These are phyloP conservation scores for Synergus umbraculus DNA, from an alignment of 2,888 invertebrate species.

Conservation along the genomic window DNA sequence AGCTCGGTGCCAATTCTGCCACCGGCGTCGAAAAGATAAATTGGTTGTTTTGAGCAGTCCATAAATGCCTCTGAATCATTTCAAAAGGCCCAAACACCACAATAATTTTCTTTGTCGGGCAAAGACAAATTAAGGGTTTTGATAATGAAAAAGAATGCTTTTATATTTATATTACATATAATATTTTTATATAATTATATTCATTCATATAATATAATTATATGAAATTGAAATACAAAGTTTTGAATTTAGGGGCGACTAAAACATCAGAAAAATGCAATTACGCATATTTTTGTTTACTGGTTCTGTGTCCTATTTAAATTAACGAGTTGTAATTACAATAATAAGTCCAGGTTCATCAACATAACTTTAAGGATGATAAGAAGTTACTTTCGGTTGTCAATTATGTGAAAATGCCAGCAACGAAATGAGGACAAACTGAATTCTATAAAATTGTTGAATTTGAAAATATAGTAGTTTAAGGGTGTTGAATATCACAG, in stretches of 20 bases:
- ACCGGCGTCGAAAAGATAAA: slow-evolving; percentile 73
- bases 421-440: slow-evolving; percentile 12
- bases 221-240: background rate
- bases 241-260: background rate
- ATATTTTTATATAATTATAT: too few relatives aligned
- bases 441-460: background rate
- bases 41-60: slow-evolving; percentile 70
- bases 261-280: too few relatives aligned
- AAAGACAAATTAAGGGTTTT: background rate
- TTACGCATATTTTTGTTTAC: too few relatives aligned
- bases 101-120: background rate
- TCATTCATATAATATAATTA: too few relatives aligned
- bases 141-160: background rate
- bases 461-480: background rate
- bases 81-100: background rate
- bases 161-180: background rate
- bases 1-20: slow-evolving; percentile 66
- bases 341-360: background rate
- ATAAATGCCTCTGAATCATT: background rate
- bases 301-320: too few relatives aligned
- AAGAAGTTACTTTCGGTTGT: slow-evolving; percentile 58
- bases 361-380: slow-evolving; percentile 55
- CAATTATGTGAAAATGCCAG: slow-evolving; percentile 52
- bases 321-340: background rate
- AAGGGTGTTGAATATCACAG: too few relatives aligned